Evolutionary conservation across 2,113 vertebrate genomes (phyloP).

Genomic region (Passer montanus): DNA sequence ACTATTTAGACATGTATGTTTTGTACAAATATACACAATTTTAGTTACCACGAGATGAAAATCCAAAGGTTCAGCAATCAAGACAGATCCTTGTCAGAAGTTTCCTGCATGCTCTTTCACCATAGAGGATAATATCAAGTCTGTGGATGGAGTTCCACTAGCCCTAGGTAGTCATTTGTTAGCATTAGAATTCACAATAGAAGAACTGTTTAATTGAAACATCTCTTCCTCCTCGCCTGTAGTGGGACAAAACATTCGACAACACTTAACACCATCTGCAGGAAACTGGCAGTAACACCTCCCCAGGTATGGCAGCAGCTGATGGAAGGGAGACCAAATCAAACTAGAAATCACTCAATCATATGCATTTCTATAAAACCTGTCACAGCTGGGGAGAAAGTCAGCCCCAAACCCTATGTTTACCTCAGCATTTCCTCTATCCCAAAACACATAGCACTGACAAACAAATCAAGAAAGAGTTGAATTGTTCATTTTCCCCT

Average conservation of each 20-base stretch:
- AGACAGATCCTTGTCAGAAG: neutral
- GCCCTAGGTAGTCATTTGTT: neutral
- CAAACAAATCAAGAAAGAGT: neutral
- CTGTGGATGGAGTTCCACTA: neutral
- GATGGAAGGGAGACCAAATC: neutral
- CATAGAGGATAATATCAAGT: neutral
- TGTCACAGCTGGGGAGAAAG: neutral
- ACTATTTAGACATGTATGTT: neutral
- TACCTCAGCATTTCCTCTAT: neutral
- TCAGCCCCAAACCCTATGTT: neutral
- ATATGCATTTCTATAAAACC: neutral
- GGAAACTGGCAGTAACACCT: slow-evolving; percentile 6
- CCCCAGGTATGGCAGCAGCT: neutral
- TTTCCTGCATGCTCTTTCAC: neutral
- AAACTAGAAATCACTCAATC: neutral
- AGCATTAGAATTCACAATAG: neutral
- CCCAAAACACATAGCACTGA: neutral
- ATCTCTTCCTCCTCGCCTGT: neutral
- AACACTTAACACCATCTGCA: slow-evolving; percentile 27
- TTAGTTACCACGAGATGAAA: neutral
- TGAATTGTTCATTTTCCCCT: neutral
- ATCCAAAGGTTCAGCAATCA: neutral
- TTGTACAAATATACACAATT: neutral
- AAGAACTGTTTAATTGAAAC: neutral
- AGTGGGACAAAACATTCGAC: neutral